Percentiles rank a stretch among this genome's conserved stretches.
These are phyloP conservation scores for Pelecanoides urinatrix DNA, from an alignment of 2,113 vertebrate genomes.

Conservation along the genomic window DNA sequence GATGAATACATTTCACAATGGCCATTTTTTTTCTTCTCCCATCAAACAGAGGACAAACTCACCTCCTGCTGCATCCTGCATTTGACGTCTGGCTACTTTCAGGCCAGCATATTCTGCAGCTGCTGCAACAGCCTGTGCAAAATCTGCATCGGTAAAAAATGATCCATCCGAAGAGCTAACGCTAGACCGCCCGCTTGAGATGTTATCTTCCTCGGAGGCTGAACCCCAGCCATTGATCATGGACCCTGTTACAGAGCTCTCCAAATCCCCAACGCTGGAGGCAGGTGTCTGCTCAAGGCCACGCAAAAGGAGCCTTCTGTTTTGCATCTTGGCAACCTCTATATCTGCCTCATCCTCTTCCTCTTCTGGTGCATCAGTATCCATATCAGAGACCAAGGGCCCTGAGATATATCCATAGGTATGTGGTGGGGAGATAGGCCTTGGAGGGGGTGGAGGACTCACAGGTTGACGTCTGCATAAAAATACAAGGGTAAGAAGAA, in stretches of 20 bases:
- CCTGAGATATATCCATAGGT: slow-evolving; percentile 96
- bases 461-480: slow-evolving; percentile 83
- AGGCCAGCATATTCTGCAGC: slow-evolving; percentile 94
- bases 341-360: slow-evolving; percentile 88
- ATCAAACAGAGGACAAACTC: background rate
- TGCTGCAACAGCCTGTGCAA: slow-evolving; percentile 94
- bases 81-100: slow-evolving; percentile 86
- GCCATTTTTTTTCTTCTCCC: background rate
- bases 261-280: slow-evolving; percentile 94
- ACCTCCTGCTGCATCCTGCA: slow-evolving; percentile 82
- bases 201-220: slow-evolving; percentile 96
- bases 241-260: slow-evolving; percentile 98
- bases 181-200: slow-evolving; percentile 94
- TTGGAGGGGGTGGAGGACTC: slow-evolving; percentile 90
- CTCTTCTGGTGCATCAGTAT: slow-evolving; percentile 90
- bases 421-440: slow-evolving; percentile 91
- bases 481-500: slow-evolving; percentile 14
- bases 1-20: background rate
- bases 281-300: slow-evolving; percentile 96
- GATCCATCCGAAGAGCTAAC: slow-evolving; percentile 97
- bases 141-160: slow-evolving; percentile 97
- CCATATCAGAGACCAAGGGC: slow-evolving; percentile 89
- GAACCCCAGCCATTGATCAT: slow-evolving; percentile 99
- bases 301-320: slow-evolving; percentile 85
- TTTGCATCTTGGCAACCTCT: slow-evolving; percentile 91